Percentiles rank a stretch among this genome's conserved stretches.
phyloP scores from a whole-genome alignment of 92 coral and sea anemone species.

The Phenganax marumi region DNA sequence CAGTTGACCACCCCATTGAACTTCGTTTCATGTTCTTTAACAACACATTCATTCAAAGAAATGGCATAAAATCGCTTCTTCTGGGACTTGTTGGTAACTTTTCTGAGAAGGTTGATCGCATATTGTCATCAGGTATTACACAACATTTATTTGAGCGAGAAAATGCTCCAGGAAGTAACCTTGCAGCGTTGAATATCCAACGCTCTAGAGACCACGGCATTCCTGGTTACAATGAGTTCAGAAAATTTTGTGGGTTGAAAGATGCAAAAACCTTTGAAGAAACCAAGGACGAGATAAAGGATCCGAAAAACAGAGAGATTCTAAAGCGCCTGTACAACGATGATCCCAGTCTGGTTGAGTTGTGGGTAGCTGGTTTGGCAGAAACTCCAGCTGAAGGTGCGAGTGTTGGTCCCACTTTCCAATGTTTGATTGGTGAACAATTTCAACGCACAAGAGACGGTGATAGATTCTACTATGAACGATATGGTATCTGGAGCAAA shows the following conservation, averaged over 20 bases:
- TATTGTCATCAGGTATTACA: constrained; percentile 14
- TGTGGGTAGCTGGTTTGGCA: constrained; percentile 48
- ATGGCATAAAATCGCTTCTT: constrained; percentile 23
- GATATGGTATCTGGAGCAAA: not conserved
- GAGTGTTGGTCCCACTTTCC: constrained; percentile 27
- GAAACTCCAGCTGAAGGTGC: constrained; percentile 24
- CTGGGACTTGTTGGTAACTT: constrained; percentile 37
- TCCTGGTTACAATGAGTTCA: constrained; percentile 34
- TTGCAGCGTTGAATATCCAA: constrained; percentile 32
- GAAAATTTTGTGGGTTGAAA: constrained; percentile 18
- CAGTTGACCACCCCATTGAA: constrained; percentile 11
- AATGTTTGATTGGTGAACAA: constrained; percentile 28
- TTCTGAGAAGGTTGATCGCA: constrained; percentile 32
- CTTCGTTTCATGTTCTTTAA: constrained; percentile 45
- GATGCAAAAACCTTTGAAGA: constrained; percentile 29
- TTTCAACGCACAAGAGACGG: constrained; percentile 45
- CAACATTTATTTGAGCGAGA: constrained; percentile 33
- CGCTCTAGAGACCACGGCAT: constrained; percentile 38
- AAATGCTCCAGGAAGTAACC: constrained; percentile 31
- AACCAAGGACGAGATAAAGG: constrained; percentile 19
- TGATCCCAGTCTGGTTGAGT: constrained; percentile 22
- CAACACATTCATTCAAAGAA: constrained; percentile 26
- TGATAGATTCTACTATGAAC: constrained; percentile 34
- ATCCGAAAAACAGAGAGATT: constrained; percentile 23
- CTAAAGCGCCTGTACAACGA: constrained; percentile 21